phyloP scores from a whole-genome alignment of 2,113 vertebrate species.

The Scomber japonicus region DNA sequence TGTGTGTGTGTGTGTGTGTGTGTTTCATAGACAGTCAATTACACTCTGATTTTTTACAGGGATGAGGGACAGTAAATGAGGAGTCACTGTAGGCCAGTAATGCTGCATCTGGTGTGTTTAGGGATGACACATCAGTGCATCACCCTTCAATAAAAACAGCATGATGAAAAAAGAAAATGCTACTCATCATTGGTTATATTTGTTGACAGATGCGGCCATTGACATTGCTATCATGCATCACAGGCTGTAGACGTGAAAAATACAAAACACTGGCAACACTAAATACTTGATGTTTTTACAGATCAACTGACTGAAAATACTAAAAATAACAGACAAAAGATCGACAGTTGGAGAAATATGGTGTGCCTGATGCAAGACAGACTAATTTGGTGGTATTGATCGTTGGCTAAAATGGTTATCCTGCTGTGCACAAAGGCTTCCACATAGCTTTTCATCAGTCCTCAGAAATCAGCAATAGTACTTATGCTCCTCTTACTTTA shows the following conservation, averaged over 20 bases:
- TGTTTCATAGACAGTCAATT: not conserved
- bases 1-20: not conserved
- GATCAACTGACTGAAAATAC: not conserved
- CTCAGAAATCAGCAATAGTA: constrained; percentile 18
- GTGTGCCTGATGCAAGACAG: not conserved
- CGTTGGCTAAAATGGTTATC: not conserved
- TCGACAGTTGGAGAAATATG: not conserved
- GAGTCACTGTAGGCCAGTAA: constrained; percentile 7
- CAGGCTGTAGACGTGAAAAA: too few species aligned
- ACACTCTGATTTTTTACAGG: constrained; percentile 20
- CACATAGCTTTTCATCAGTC: constrained; percentile 13
- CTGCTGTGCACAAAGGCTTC: constrained; percentile 3
- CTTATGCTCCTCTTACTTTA: not conserved
- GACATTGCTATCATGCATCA: too few species aligned
- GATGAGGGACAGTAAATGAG: not conserved
- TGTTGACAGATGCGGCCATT: too few species aligned
- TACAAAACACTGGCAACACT: not conserved
- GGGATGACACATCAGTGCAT: constrained; percentile 20
- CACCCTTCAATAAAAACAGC: not conserved
- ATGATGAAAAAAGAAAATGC: not conserved
- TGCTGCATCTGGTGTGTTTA: not conserved
- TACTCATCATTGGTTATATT: not conserved
- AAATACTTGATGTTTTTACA: too few species aligned
- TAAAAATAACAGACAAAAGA: not conserved
- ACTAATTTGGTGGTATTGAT: not conserved